These are phyloP conservation scores for Drosophila kikkawai DNA, from an alignment of 1,140 invertebrate genomes.

Conservation along the genomic window DNA sequence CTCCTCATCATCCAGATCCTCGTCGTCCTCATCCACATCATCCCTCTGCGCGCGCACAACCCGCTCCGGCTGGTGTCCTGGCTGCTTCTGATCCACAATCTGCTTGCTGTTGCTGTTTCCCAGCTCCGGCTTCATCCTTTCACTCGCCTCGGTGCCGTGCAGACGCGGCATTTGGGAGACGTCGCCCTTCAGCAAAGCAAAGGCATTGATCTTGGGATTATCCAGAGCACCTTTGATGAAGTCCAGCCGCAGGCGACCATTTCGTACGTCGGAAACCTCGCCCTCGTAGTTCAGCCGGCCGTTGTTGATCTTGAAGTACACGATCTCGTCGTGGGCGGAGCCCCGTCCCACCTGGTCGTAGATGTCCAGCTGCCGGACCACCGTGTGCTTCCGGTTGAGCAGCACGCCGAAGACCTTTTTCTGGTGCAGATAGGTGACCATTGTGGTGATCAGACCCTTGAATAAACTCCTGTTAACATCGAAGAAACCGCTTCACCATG, in stretches of 20 bases:
- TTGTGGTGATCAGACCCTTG: slow-evolving; percentile 89
- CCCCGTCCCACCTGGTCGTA: slow-evolving; percentile 95
- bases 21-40: slow-evolving; percentile 66
- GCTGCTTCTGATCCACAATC: slow-evolving; percentile 23
- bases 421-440: slow-evolving; percentile 92
- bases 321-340: slow-evolving; percentile 97
- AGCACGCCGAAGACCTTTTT: slow-evolving; percentile 95
- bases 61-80: slow-evolving; percentile 42
- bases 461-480: slow-evolving; percentile 89
- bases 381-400: slow-evolving; percentile 96
- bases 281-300: slow-evolving; percentile 92
- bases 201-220: slow-evolving; percentile 99
- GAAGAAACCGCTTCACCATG: slow-evolving; percentile 86
- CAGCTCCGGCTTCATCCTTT: slow-evolving; percentile 28
- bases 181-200: slow-evolving; percentile 96
- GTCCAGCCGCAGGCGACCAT: slow-evolving; percentile 94
- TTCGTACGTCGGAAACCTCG: slow-evolving; percentile 93
- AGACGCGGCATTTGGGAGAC: slow-evolving; percentile 92
- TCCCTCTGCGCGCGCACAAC: slow-evolving; percentile 54
- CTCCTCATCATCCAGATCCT: slow-evolving; percentile 63
- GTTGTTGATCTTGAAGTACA: slow-evolving; percentile 92
- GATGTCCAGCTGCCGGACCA: slow-evolving; percentile 95
- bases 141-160: slow-evolving; percentile 83
- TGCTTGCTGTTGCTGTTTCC: slow-evolving; percentile 11
- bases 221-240: slow-evolving; percentile 97